Percentiles rank a stretch among this genome's conserved stretches.
Conservation (phyloP, 2,113 vertebrate species). For the Sebastes fasciatus region DNA sequence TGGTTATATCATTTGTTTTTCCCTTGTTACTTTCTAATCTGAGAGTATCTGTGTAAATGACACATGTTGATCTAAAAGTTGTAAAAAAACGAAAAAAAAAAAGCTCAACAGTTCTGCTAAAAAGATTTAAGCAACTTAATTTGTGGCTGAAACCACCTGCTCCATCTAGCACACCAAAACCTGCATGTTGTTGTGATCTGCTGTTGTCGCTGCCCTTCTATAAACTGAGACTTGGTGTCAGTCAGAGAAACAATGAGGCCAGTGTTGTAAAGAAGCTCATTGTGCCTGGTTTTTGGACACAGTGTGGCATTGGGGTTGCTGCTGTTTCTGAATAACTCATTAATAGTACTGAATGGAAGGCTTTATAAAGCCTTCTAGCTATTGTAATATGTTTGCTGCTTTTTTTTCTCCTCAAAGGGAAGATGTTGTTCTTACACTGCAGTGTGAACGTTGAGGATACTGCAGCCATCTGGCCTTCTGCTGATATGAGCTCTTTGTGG, state of each 20-base stretch:
- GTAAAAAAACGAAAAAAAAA: too few relatives aligned
- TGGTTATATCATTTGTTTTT: neutral
- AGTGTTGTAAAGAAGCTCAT: conserved; percentile 65
- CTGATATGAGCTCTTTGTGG: conserved; percentile 35
- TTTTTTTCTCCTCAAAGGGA: conserved; percentile 9
- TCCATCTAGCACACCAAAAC: neutral
- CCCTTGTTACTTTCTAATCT: neutral
- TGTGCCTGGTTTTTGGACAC: conserved; percentile 61
- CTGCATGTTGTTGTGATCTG: conserved; percentile 24
- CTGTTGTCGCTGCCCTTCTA: conserved; percentile 12
- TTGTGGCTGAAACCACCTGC: conserved; percentile 3
- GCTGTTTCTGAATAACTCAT: conserved; percentile 70
- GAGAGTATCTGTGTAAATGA: neutral
- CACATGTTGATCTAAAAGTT: neutral
- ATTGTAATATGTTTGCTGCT: conserved; percentile 28
- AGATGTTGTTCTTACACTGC: conserved; percentile 15
- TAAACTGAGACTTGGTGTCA: conserved; percentile 50
- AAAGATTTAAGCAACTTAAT: neutral
- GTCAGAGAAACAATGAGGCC: conserved; percentile 67
- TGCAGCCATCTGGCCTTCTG: conserved; percentile 7
- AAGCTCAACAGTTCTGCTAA: neutral
- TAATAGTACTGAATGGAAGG: conserved; percentile 59
- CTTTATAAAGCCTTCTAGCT: conserved; percentile 49
- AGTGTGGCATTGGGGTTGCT: conserved; percentile 61
- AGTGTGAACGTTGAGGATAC: conserved; percentile 2